A percentile compares a stretch with the other conserved stretches of the same genome.
phyloP scores from a whole-genome alignment of 2,113 vertebrate genomes.

The Gymnocephalus cernua region DNA sequence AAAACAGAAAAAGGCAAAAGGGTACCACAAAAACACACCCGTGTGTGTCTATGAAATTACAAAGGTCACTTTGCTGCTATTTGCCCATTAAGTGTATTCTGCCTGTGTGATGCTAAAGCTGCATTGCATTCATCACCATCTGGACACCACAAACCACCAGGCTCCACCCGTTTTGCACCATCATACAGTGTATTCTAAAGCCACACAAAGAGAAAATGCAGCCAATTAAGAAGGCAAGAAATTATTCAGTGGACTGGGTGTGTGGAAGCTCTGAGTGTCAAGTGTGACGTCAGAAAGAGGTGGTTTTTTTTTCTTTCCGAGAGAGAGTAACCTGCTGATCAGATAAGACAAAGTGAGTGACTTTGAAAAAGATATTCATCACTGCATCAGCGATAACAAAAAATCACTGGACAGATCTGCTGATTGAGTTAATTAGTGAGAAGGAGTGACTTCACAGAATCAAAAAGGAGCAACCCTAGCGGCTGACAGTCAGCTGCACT shows the following conservation, averaged over 20 bases:
- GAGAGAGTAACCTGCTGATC: conserved; percentile 18
- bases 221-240: conserved; percentile 24
- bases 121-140: conserved; percentile 53
- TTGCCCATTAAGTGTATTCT: background rate
- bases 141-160: conserved; percentile 41
- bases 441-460: conserved; percentile 44
- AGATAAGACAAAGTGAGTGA: conserved; percentile 17
- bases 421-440: conserved; percentile 58
- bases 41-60: background rate
- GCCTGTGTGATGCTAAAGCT: conserved; percentile 21
- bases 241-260: conserved; percentile 25
- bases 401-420: conserved; percentile 17
- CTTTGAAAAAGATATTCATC: conserved; percentile 33
- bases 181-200: conserved; percentile 19
- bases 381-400: conserved; percentile 31
- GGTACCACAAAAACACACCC: background rate
- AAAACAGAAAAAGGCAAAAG: background rate
- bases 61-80: background rate
- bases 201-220: conserved; percentile 22
- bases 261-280: conserved; percentile 13
- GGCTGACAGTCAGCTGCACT: conserved; percentile 26
- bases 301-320: background rate
- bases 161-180: conserved; percentile 59
- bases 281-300: conserved; percentile 23
- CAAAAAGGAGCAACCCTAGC: conserved; percentile 36